Evolutionary conservation across 1,140 invertebrate genomes (phyloP).

Genomic region (Penaeus vannamei): DNA sequence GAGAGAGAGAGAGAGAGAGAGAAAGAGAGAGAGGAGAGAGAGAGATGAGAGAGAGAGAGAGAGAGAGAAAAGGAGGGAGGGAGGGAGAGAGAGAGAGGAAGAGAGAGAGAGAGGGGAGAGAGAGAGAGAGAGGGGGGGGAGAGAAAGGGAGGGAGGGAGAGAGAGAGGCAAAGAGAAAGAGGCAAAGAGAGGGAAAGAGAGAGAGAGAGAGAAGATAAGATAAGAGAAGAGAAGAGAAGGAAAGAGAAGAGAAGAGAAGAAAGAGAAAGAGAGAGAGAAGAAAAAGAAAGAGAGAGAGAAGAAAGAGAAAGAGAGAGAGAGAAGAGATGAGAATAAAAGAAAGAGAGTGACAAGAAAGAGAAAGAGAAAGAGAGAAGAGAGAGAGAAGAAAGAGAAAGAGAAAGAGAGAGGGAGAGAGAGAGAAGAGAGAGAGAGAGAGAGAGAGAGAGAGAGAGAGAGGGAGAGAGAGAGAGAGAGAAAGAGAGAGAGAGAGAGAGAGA

Average conservation of each 20-base stretch:
- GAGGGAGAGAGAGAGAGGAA: too few species aligned
- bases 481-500: slow-evolving; percentile 35
- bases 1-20: too few species aligned
- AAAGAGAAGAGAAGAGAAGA: not conserved
- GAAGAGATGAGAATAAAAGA: slow-evolving; percentile 1
- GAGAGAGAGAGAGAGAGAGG: not conserved
- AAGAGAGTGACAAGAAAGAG: slow-evolving; percentile 1
- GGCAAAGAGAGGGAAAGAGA: not conserved
- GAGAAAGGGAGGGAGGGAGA: not conserved
- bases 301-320: slow-evolving; percentile 2
- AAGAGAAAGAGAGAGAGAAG: not conserved
- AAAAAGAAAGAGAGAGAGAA: not conserved
- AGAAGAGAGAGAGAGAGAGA: not conserved
- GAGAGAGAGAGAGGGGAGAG: slow-evolving; percentile 21
- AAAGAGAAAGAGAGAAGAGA: not conserved
- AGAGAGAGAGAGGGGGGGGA: not conserved
- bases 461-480: slow-evolving; percentile 45
- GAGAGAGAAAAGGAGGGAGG: too few species aligned
- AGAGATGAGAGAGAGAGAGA: not conserved
- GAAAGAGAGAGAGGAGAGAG: too few species aligned
- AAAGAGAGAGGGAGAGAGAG: not conserved
- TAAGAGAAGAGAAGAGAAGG: not conserved
- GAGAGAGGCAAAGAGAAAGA: slow-evolving; percentile 16
- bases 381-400: not conserved
- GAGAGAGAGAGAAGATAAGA: not conserved